Percentiles rank a stretch among this genome's conserved stretches.
phyloP scores from a whole-genome alignment of 2,113 vertebrate species.

The Eptesicus fuscus region DNA sequence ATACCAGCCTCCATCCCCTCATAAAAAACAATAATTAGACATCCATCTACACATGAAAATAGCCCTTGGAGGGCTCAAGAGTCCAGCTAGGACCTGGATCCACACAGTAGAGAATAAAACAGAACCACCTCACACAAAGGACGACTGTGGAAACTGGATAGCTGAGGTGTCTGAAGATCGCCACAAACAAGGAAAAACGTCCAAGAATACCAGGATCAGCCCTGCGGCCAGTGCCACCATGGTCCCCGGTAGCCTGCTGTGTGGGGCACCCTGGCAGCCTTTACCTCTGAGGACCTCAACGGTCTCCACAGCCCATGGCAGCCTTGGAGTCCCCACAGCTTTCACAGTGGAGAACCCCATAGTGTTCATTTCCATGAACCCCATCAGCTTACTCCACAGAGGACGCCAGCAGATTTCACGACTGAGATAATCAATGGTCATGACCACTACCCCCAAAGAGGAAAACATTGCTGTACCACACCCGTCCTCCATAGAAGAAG shows the following conservation, averaged over 20 bases:
- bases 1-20: not conserved
- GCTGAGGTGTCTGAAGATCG: not conserved
- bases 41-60: not conserved
- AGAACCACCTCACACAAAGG: not conserved
- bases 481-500: not conserved
- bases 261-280: not conserved
- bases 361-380: not conserved
- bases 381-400: not conserved
- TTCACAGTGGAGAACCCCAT: not conserved
- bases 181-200: not conserved
- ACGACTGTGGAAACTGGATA: not conserved
- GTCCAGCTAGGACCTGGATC: not conserved
- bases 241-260: not conserved
- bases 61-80: not conserved
- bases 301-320: not conserved
- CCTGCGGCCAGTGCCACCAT: rapidly evolving
- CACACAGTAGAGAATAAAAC: not conserved
- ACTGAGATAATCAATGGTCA: not conserved
- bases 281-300: not conserved
- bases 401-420: not conserved
- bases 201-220: not conserved
- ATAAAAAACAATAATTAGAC: not conserved
- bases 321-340: too few relatives aligned
- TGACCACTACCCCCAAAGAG: not conserved
- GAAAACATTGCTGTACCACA: not conserved